Conservation (phyloP, 2,113 vertebrate species). For the Lamprologus tigripictilis region DNA sequence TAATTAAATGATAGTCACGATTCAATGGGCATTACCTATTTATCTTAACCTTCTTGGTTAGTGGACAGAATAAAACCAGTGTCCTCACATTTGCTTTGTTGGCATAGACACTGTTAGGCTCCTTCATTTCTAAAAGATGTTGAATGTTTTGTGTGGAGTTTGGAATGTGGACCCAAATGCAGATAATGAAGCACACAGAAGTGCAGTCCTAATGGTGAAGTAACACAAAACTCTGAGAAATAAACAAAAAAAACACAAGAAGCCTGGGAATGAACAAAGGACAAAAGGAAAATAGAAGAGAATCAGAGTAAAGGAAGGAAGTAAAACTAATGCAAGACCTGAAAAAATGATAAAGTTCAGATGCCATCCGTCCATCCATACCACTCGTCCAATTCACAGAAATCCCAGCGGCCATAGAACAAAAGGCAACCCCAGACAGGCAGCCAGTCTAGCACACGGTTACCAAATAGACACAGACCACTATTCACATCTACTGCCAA, state of each 20-base stretch:
- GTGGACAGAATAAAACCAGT: neutral
- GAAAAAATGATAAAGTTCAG: neutral
- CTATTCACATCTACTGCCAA: neutral
- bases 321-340: neutral
- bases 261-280: neutral
- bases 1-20: neutral
- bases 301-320: neutral
- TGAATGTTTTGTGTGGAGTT: neutral
- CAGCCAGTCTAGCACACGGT: rapidly evolving
- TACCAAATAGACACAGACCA: neutral
- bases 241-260: neutral
- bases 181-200: neutral
- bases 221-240: neutral
- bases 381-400: neutral
- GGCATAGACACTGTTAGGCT: neutral
- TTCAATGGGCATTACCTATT: neutral
- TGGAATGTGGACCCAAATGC: neutral
- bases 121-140: neutral
- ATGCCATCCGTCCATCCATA: neutral
- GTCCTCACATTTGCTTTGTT: neutral
- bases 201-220: neutral
- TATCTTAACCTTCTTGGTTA: neutral
- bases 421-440: neutral
- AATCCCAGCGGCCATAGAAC: neutral
- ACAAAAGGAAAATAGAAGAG: neutral